These are phyloP conservation scores for Acridotheres tristis DNA, from an alignment of 2,797 vertebrate genomes.

Conservation along the genomic window DNA sequence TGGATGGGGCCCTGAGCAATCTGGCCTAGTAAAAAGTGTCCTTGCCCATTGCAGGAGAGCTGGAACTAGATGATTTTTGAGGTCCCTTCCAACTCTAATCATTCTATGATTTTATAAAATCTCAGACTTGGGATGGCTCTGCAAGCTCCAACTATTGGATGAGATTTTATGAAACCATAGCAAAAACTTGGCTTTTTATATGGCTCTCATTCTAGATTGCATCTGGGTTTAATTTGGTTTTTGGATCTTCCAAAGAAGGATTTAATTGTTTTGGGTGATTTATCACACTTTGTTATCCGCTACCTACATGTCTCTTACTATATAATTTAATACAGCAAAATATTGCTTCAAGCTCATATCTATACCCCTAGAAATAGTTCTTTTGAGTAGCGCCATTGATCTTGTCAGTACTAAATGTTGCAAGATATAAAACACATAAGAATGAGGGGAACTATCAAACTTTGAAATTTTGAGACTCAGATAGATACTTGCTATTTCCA, in stretches of 20 bases:
- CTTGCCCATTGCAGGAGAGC: neutral
- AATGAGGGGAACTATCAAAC: neutral
- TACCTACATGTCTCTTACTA: neutral
- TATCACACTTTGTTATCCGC: neutral
- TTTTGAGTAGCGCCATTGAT: neutral
- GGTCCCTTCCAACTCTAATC: neutral
- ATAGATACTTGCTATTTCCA: neutral
- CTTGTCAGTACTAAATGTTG: neutral
- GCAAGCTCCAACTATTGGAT: neutral
- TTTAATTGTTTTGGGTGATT: neutral
- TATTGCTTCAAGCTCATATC: neutral
- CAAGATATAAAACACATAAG: neutral
- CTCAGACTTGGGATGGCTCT: neutral
- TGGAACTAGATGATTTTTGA: neutral
- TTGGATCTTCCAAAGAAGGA: neutral
- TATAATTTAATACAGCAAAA: neutral
- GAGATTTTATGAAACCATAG: neutral
- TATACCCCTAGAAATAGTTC: neutral
- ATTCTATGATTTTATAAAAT: neutral
- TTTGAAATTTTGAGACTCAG: neutral
- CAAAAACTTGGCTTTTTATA: neutral
- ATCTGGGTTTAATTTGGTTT: neutral
- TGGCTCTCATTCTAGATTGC: neutral
- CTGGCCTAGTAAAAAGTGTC: neutral
- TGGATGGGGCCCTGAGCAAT: neutral